Evolutionary conservation across 1,140 invertebrate species (phyloP), one percentile per base, ranked within the genome.

Genomic region (Bombus waltoni): DNA sequence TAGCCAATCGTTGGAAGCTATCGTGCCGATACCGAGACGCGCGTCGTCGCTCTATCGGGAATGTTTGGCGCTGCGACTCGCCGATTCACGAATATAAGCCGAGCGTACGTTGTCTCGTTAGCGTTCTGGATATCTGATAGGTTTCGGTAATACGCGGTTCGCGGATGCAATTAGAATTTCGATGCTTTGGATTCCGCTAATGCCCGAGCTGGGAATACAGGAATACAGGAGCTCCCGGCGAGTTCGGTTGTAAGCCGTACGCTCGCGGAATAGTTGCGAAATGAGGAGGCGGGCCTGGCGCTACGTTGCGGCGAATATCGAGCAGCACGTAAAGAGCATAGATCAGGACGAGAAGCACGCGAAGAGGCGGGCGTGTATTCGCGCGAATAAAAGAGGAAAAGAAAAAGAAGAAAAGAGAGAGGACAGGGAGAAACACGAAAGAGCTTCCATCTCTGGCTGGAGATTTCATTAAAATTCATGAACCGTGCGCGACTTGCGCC

Each of bases 381-480:
- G 78, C 57, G 75, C n/a, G 78, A 75, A 85, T 59, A 78, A 72
- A 81, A 84, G 79, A 80, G 73, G 71, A 62, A 62, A 62, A 62
- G 11, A 62, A 22, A n/a, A 22, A 86, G 68, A 68, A 62, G 15
- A 2, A 18, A 3, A 25, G 38, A 1, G 32, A n/a, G 62, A 59
- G 62, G 80, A 87, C 76, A 85, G 81, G 47, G 38, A 74, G 86
- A 77, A 85, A 90, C 76, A 87, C 83, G 86, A 80, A 84, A 81
- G 87, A 91, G 88, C 92, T 92, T 92, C 93, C 92, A 92, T 92
- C 92, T 89, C 88, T 84, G 84, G 91, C 91, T 90, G 83, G 89
- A 93, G 92, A 94, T 94, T 93, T 92, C 93, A 94, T 94, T 94
- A 94, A 94, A 94, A 94, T 94, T 94, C 94, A 94, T 94, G 93